Evolutionary conservation across 30 jellyfish, hydroid and myxozoan species (phyloP).

Genomic region (Sanderia malayensis): DNA sequence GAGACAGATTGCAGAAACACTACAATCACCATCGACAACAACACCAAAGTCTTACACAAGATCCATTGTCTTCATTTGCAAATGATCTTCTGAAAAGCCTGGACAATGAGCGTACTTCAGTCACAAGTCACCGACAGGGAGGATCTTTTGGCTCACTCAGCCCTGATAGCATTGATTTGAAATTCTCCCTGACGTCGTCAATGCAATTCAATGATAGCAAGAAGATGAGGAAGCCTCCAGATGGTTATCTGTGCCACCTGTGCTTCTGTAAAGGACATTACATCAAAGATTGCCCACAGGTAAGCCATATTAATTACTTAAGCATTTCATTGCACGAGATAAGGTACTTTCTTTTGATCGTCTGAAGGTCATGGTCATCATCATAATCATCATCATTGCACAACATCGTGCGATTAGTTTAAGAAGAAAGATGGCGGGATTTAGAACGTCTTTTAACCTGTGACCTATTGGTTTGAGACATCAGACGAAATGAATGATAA

Average conservation of each 20-base stretch:
- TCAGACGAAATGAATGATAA: too few species aligned
- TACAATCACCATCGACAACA: slow-evolving; percentile 8
- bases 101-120: slow-evolving; percentile 41
- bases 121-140: not conserved
- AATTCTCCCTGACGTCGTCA: slow-evolving; percentile 39
- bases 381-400: too few species aligned
- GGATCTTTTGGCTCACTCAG: slow-evolving; percentile 76
- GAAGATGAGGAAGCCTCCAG: slow-evolving; percentile 88
- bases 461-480: too few species aligned
- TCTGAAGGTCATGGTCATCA: too few species aligned
- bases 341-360: too few species aligned
- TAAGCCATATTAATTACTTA: too few species aligned
- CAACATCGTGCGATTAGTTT: too few species aligned
- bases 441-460: too few species aligned
- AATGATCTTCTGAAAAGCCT: slow-evolving; percentile 58
- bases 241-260: slow-evolving; percentile 94
- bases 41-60: slow-evolving; percentile 50
- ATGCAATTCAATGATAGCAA: slow-evolving; percentile 48
- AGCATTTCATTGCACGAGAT: too few species aligned
- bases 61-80: slow-evolving; percentile 50
- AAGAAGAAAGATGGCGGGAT: too few species aligned
- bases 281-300: slow-evolving; percentile 99
- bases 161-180: slow-evolving; percentile 79
- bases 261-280: slow-evolving; percentile 97
- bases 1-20: too few species aligned